Evolutionary conservation across 2,888 invertebrate genomes (phyloP), one percentile per base, ranked within the genome.

Genomic region (Tenthredo scrophulariae): DNA sequence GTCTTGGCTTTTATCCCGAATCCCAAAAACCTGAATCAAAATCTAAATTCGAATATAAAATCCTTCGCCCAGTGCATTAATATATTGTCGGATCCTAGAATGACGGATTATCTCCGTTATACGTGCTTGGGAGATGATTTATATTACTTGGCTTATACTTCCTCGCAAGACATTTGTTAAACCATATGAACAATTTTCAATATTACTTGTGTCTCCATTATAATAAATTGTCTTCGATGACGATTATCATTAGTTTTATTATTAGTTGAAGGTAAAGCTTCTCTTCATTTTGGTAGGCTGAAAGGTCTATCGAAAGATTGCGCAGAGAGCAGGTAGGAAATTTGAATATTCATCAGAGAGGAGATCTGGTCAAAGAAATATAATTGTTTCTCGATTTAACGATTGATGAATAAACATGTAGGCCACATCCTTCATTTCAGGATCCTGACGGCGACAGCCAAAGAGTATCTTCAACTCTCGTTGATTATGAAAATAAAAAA

Each of bases 391-490:
- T 46, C 22, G 13, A 75, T 46, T 26, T 46, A 37, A n/a, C 46
- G 13, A 46, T 75, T 75, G 46, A 26, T 50, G 46, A 37, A 26
- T 1, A 75, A 75, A 62, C 18, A 62, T 77, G 13, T 54, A 37
- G 80, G 80, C 62, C 13, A 50, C 40, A 80, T 80, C 80, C 80
- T 80, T 80, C 80, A 80, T 80, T 80, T 80, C 80, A 80, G 80
- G 80, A 80, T 80, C 62, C 80, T 40, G 80, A 80, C 80, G 80
- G 62, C 79, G n/a, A 50, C 79, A 80, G 62, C 37, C 37, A 80
- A 62, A 46, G 46, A 46, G 83, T 37, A 43, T 6, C 26, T 9
- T 9, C 58, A 26, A 75, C 75, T 75, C 15, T 37, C 29, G 50
- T 33, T 13, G 10, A 82, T 65, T 6, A 82, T 26, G 15, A 65